Percentiles rank a stretch among this genome's conserved stretches.
These are phyloP conservation scores for Diabrotica virgifera DNA, from an alignment of 1,140 invertebrate genomes.

Conservation along the genomic window DNA sequence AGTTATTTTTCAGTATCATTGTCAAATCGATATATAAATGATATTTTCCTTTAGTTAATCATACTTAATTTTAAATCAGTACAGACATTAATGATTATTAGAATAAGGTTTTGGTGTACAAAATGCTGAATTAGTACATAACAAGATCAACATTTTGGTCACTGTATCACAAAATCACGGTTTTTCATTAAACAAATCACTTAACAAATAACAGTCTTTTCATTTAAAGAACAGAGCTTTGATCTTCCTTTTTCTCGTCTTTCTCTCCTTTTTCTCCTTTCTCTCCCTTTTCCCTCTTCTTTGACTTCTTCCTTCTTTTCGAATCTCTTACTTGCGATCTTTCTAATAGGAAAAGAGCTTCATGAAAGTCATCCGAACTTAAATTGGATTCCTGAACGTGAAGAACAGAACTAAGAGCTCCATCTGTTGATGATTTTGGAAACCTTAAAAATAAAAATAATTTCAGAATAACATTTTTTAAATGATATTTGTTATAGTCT, in stretches of 20 bases:
- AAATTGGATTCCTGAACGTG: conserved; percentile 59
- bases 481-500: too few species aligned
- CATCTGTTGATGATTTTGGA: conserved; percentile 58
- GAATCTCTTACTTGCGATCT: conserved; percentile 52
- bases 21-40: too few species aligned
- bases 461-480: too few species aligned
- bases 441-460: conserved; percentile 42
- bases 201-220: conserved; percentile 15
- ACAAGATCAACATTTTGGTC: conserved; percentile 18
- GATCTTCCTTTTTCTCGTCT: conserved; percentile 43
- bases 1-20: too few species aligned
- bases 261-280: conserved; percentile 43
- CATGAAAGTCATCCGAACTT: conserved; percentile 62
- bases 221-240: conserved; percentile 40
- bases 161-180: conserved; percentile 31
- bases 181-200: conserved; percentile 13
- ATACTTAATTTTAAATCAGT: not conserved
- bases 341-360: conserved; percentile 57
- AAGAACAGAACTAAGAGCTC: conserved; percentile 57
- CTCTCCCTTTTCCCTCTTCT: conserved; percentile 47
- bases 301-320: conserved; percentile 47
- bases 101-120: not conserved
- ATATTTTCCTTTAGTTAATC: too few species aligned
- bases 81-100: not conserved
- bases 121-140: not conserved